Evolutionary conservation across 2,113 vertebrate genomes (phyloP), one percentile per base, ranked within the genome.

Genomic region (Sprattus sprattus): DNA sequence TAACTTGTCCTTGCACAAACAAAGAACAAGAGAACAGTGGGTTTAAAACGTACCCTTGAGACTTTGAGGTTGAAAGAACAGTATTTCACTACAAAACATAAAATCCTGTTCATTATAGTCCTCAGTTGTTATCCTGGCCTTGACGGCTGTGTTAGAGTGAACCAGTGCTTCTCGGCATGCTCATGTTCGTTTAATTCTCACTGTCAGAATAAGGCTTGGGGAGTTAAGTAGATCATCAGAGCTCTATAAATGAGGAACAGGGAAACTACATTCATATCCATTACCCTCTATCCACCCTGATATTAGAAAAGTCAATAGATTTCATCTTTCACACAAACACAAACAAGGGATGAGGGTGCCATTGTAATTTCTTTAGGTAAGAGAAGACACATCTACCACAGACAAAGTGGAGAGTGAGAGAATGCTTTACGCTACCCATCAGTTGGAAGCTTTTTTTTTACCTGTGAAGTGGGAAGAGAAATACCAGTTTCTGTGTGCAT

Each of bases 401-500:
- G 54, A 46, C 28, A 54, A 39, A 80, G 22, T 3, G 25, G 25
- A 49, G 50, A 86, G 78, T 44, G 67, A 82, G 25, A 60, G 2
- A 83, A 16, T 47, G 78, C 45, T 52, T 49, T 83, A 16, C 83
- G 28, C 87, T 85, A 82, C 82, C 50, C 75, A 81, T 81, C 54
- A 82, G 47, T 82, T 86, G 82, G 52, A n/a, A 75, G 50, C 18
- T 46, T 82, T 83, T 85, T 28, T 60, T 87, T 60, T 60, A 47
- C 82, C 60, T 71, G 82, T 84, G 81, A 84, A 82, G 84, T 86
- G 57, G 81, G 78, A 50, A 16, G 54, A 60, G 25, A 39, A 16
- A 32, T 15, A 78, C 71, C 28, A 78, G 71, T 78, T 78, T 78
- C 67, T 86, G 86, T 83, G 18, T 57, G 87, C 45, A 80, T 80